phyloP scores from a whole-genome alignment of 2,888 invertebrate species.

The Ethmia dodecea region DNA sequence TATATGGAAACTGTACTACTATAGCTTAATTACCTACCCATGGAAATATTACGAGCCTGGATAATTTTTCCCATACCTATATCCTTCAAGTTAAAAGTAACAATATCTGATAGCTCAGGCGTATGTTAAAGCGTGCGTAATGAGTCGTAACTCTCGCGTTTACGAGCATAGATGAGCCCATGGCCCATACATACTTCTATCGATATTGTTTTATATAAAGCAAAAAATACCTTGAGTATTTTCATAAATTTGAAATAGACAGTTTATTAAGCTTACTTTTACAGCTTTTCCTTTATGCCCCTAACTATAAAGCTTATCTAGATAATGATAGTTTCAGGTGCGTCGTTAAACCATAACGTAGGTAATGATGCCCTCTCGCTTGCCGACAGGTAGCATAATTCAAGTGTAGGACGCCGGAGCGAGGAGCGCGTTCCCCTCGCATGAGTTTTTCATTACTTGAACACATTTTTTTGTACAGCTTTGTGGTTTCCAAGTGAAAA shows the following conservation, averaged over 20 bases:
- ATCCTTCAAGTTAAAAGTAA: no score
- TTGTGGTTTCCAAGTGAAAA: conserved; percentile 62
- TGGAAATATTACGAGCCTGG: no score
- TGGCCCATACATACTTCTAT: no score
- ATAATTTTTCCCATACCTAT: no score
- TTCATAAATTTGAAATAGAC: conserved; percentile 22
- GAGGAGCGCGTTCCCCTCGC: conserved; percentile 31
- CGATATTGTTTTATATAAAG: no score
- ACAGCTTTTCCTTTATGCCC: conserved; percentile 40
- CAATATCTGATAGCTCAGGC: no score
- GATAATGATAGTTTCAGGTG: conserved; percentile 34
- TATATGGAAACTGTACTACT: no score
- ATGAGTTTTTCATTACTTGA: conserved; percentile 23
- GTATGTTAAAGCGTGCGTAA: conserved; percentile 16
- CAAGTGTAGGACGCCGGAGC: conserved; percentile 26
- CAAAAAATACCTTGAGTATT: no score
- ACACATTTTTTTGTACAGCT: conserved; percentile 38
- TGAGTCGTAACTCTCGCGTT: conserved; percentile 29
- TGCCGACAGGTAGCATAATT: conserved; percentile 25
- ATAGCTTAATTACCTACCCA: no score
- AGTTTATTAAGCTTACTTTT: conserved; percentile 38
- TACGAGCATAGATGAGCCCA: conserved; percentile 25
- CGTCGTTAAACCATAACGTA: conserved; percentile 38
- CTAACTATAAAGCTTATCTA: conserved; percentile 34
- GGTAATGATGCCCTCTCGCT: conserved; percentile 28